Evolutionary conservation across 2,888 invertebrate genomes (phyloP).

Genomic region (Glyphotaelius pellucidus): DNA sequence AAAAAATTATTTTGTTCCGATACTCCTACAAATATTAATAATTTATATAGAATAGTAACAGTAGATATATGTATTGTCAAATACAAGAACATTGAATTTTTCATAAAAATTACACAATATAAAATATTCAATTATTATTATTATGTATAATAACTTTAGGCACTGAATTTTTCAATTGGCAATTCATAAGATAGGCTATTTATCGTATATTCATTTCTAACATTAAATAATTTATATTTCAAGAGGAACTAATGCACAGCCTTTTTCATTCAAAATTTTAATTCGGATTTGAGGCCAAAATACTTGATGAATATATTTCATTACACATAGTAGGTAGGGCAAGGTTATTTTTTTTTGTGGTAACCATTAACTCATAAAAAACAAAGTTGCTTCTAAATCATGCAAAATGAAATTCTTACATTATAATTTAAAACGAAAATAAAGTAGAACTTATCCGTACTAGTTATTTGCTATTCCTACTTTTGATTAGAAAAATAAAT

Average conservation of each 20-base stretch:
- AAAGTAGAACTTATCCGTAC: too few species aligned
- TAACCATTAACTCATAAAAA: too few species aligned
- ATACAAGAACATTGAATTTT: neutral
- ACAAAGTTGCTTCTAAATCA: too few species aligned
- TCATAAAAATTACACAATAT: neutral
- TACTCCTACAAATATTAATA: neutral
- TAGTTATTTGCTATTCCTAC: too few species aligned
- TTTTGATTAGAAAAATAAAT: too few species aligned
- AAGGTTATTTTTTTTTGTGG: too few species aligned
- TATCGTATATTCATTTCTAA: neutral
- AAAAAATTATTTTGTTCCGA: neutral
- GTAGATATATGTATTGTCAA: neutral
- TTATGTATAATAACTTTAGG: conserved; percentile 13
- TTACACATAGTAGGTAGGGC: too few species aligned
- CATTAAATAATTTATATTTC: neutral
- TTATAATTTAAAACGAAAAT: too few species aligned
- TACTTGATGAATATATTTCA: too few species aligned
- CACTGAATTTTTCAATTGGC: conserved; percentile 44
- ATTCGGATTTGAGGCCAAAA: too few species aligned
- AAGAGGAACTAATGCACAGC: neutral
- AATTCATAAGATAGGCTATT: conserved; percentile 32
- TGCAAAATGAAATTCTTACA: too few species aligned
- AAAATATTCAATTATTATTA: neutral
- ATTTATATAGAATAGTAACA: neutral
- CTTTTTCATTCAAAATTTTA: too few species aligned